Evolutionary conservation across 2,797 vertebrate genomes (phyloP).

Genomic region (Microchirus variegatus): DNA sequence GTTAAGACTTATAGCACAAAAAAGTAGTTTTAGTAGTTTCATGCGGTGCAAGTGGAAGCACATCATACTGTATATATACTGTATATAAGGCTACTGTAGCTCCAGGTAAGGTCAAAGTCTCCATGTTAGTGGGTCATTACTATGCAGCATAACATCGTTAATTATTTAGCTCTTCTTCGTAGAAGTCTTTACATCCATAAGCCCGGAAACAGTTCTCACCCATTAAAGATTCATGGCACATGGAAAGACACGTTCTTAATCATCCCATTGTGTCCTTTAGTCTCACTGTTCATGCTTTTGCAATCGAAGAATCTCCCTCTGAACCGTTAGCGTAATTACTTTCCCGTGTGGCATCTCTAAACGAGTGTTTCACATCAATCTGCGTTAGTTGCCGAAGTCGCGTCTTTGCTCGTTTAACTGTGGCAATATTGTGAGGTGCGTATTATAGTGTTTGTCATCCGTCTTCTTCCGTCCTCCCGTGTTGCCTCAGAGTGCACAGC

Average conservation of each 20-base stretch:
- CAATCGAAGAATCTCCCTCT: conserved; percentile 53
- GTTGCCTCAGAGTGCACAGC: conserved; percentile 21
- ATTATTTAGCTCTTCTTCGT: conserved; percentile 70
- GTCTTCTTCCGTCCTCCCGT: conserved; percentile 35
- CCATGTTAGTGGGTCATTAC: conserved; percentile 69
- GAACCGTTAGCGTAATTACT: conserved; percentile 53
- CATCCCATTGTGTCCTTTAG: conserved; percentile 61
- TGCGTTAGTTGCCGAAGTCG: neutral
- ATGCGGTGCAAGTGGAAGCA: neutral
- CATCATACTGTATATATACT: neutral
- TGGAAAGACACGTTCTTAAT: conserved; percentile 70
- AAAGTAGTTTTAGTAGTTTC: too few species aligned
- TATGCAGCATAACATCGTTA: conserved; percentile 55
- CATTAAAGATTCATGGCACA: conserved; percentile 77
- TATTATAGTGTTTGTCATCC: conserved; percentile 28
- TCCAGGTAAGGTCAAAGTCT: conserved; percentile 55
- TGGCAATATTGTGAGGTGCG: neutral
- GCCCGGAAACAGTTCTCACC: conserved; percentile 57
- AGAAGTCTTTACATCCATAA: conserved; percentile 53
- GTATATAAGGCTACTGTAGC: conserved; percentile 12
- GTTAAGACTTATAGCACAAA: too few species aligned
- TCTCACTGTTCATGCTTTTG: conserved; percentile 58
- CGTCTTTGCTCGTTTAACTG: conserved; percentile 36
- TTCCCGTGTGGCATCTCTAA: conserved; percentile 38
- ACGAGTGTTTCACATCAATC: conserved; percentile 36